phyloP scores from a whole-genome alignment of 1,140 invertebrate species.

The Mizuhopecten yessoensis region DNA sequence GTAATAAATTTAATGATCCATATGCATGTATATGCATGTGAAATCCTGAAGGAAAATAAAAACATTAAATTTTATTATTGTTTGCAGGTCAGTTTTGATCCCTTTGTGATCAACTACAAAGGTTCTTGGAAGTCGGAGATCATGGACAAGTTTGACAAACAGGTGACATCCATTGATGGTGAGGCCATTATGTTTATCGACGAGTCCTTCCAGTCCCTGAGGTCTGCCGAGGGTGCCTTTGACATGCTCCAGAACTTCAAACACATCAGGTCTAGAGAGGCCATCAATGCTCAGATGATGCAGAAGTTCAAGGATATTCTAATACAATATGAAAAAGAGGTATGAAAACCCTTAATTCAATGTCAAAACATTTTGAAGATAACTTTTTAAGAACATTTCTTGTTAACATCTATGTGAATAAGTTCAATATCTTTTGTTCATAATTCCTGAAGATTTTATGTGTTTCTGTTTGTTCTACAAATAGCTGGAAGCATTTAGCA shows the following conservation, averaged over 20 bases:
- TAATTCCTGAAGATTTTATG: too few relatives aligned
- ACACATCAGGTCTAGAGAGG: slow-evolving; percentile 89
- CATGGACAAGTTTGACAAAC: slow-evolving; percentile 89
- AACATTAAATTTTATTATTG: too few relatives aligned
- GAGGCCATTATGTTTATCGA: slow-evolving; percentile 93
- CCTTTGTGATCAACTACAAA: slow-evolving; percentile 85
- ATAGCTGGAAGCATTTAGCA: too few relatives aligned
- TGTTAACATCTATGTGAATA: too few relatives aligned
- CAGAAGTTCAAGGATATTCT: slow-evolving; percentile 94
- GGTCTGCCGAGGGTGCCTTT: slow-evolving; percentile 91
- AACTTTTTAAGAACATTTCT: too few relatives aligned
- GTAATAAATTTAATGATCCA: too few relatives aligned
- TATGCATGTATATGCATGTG: too few relatives aligned
- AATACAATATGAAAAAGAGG: slow-evolving; percentile 92
- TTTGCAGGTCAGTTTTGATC: slow-evolving; percentile 89
- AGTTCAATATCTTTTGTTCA: too few relatives aligned
- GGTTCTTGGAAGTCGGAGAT: slow-evolving; percentile 89
- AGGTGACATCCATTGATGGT: slow-evolving; percentile 90
- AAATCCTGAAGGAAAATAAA: too few relatives aligned
- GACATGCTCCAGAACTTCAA: slow-evolving; percentile 92
- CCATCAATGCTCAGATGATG: slow-evolving; percentile 89
- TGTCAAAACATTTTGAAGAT: too few relatives aligned
- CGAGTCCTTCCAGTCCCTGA: slow-evolving; percentile 91
- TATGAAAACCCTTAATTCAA: slow-evolving; percentile 80
- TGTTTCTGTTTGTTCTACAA: too few relatives aligned